phyloP scores from a whole-genome alignment of 2,888 invertebrate species.

The Cepaea hortensis region DNA sequence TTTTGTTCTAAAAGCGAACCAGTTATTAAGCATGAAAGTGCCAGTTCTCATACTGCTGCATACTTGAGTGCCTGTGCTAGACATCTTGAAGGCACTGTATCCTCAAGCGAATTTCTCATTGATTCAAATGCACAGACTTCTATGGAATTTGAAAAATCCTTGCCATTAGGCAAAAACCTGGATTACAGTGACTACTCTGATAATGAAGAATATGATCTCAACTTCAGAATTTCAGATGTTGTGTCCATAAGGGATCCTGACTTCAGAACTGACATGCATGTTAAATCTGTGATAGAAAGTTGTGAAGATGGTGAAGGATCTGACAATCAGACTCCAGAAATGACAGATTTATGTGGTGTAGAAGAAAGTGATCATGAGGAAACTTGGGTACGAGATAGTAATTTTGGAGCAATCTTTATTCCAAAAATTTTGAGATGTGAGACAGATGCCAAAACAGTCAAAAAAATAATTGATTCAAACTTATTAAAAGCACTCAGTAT shows the following conservation, averaged over 20 bases:
- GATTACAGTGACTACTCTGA: slow-evolving; percentile 4
- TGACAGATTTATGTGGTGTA: no score
- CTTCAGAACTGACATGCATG: not conserved
- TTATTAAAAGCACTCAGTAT: not conserved
- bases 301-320: no score
- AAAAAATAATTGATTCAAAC: not conserved
- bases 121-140: not conserved
- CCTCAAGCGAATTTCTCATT: not conserved
- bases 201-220: slow-evolving; percentile 21
- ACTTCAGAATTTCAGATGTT: slow-evolving; percentile 25
- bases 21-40: not conserved
- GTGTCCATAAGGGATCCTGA: slow-evolving; percentile 18
- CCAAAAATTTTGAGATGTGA: not conserved
- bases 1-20: not conserved
- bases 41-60: not conserved
- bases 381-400: slow-evolving; percentile 4
- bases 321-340: not conserved
- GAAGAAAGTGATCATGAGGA: not conserved
- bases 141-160: not conserved
- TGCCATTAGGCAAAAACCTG: not conserved
- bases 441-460: not conserved
- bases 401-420: not conserved
- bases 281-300: not conserved
- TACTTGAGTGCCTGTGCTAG: not conserved
- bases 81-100: no score